Conservation (phyloP, 2,113 vertebrate genomes). For the Aphyosemion australe region DNA sequence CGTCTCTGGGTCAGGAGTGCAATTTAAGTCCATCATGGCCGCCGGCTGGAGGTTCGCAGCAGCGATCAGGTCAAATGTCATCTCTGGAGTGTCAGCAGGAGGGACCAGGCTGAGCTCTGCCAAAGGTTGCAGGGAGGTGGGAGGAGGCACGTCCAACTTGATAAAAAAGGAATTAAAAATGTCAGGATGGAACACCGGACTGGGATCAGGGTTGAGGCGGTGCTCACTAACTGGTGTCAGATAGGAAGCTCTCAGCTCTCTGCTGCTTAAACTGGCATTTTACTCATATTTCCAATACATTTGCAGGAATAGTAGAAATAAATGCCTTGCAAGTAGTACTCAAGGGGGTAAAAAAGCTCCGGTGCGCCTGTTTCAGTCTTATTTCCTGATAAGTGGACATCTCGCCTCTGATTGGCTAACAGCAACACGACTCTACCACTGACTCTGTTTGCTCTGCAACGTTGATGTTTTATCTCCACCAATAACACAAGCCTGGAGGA, state of each 20-base stretch:
- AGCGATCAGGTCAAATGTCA: constrained; percentile 63
- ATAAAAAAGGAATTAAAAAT: not conserved
- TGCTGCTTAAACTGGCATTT: too few relatives aligned
- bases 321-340: too few relatives aligned
- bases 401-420: too few relatives aligned
- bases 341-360: too few relatives aligned
- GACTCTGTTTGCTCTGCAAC: too few relatives aligned
- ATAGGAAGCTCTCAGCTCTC: not conserved
- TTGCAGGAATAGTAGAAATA: too few relatives aligned
- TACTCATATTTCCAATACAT: too few relatives aligned
- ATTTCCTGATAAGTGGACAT: too few relatives aligned
- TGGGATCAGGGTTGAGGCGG: not conserved
- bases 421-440: too few relatives aligned
- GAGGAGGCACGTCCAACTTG: constrained; percentile 33
- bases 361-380: too few relatives aligned
- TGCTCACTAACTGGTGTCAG: not conserved
- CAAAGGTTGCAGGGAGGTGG: constrained; percentile 20
- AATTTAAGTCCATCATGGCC: constrained; percentile 20
- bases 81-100: constrained; percentile 42
- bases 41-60: constrained; percentile 53
- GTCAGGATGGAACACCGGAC: not conserved
- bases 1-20: constrained; percentile 4
- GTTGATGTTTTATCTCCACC: too few relatives aligned
- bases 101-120: constrained; percentile 30
- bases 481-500: too few relatives aligned